These are phyloP conservation scores for Cydia fagiglandana DNA, from an alignment of 1,140 invertebrate species.

Conservation along the genomic window DNA sequence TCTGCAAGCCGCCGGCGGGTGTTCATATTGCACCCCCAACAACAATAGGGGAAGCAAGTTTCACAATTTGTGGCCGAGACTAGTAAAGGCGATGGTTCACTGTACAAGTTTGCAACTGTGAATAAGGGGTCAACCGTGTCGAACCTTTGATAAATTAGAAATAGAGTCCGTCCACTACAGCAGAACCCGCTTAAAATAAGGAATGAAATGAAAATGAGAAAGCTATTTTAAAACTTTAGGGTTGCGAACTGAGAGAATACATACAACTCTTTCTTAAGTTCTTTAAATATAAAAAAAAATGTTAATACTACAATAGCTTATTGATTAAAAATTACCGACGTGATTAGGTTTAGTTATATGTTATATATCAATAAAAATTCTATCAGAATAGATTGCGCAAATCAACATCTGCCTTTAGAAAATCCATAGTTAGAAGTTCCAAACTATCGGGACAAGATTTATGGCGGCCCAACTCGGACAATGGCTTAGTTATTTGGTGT, in stretches of 20 bases:
- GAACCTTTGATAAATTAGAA: slow-evolving; percentile 1
- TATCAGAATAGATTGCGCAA: background rate
- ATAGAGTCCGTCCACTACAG: background rate
- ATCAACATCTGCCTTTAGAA: slow-evolving; percentile 36
- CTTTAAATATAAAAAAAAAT: too few relatives aligned
- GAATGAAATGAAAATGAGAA: background rate
- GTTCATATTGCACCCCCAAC: slow-evolving; percentile 35
- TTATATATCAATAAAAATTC: background rate
- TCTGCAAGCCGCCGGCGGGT: slow-evolving; percentile 26
- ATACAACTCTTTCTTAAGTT: too few relatives aligned
- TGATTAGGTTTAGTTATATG: too few relatives aligned
- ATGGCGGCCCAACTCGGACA: slow-evolving; percentile 45
- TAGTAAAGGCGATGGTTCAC: slow-evolving; percentile 11
- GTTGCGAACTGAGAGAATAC: background rate
- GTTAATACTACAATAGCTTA: too few relatives aligned
- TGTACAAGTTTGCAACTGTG: background rate
- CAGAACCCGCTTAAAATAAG: background rate
- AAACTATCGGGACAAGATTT: slow-evolving; percentile 43
- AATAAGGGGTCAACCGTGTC: slow-evolving; percentile 18
- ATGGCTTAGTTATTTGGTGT: slow-evolving; percentile 45
- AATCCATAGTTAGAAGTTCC: slow-evolving; percentile 40
- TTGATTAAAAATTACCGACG: too few relatives aligned
- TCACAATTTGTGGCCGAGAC: slow-evolving; percentile 45
- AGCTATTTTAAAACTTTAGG: background rate
- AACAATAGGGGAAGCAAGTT: slow-evolving; percentile 42